Conservation (phyloP, 2,797 vertebrate genomes). For the Coracias cyanogaster region DNA sequence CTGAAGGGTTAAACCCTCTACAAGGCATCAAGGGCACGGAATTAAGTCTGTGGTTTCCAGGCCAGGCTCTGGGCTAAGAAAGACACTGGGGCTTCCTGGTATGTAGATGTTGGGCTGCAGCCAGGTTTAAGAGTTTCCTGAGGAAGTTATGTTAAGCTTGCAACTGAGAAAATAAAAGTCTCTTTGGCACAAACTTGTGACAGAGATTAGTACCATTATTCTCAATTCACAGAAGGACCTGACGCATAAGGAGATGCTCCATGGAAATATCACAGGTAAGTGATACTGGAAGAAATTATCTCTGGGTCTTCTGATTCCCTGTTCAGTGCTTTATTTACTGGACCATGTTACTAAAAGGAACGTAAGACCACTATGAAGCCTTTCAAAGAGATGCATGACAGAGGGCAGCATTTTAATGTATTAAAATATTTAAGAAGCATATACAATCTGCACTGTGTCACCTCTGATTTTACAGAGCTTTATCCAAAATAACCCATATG, state of each 20-base stretch:
- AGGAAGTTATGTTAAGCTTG: neutral
- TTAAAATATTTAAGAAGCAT: neutral
- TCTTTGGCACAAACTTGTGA: neutral
- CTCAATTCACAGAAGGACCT: neutral
- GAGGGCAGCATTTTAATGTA: neutral
- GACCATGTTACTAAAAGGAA: neutral
- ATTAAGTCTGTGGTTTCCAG: neutral
- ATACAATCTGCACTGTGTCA: neutral
- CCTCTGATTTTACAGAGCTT: neutral
- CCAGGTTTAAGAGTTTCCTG: neutral
- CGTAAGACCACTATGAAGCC: neutral
- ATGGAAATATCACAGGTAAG: neutral
- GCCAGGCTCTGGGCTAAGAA: neutral
- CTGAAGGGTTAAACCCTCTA: constrained; percentile 28
- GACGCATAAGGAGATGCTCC: neutral
- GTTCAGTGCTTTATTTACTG: neutral
- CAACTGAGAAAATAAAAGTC: neutral
- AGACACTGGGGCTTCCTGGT: neutral
- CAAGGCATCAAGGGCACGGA: neutral
- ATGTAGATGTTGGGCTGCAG: neutral
- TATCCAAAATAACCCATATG: neutral
- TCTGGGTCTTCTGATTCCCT: neutral
- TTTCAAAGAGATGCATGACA: neutral
- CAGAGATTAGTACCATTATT: neutral
- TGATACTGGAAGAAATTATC: neutral